Conservation (phyloP, 2,888 invertebrate species). For the Andrena fulva region DNA sequence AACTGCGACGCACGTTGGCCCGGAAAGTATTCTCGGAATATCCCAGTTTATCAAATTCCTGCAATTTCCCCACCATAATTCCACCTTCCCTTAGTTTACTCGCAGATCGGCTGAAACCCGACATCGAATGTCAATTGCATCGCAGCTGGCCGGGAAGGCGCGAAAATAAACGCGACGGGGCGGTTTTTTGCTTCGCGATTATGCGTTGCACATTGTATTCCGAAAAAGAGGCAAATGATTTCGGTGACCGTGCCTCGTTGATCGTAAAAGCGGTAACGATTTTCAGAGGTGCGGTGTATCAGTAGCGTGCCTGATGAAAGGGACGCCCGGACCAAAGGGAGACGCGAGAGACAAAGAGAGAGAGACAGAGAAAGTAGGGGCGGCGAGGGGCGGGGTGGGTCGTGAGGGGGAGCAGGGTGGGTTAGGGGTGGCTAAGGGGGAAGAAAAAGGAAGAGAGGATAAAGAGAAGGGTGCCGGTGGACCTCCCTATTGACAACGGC, state of each 20-base stretch:
- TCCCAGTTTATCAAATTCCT: no score
- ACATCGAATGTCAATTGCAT: no score
- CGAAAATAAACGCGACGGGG: no score
- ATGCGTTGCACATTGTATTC: no score
- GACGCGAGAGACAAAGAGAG: slow-evolving; percentile 10
- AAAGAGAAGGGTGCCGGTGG: slow-evolving; percentile 73
- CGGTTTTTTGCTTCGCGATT: no score
- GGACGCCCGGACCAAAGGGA: slow-evolving; percentile 30
- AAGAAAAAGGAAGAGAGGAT: slow-evolving; percentile 62
- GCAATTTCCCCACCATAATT: no score
- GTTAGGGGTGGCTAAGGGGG: slow-evolving; percentile 52
- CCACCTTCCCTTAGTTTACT: no score
- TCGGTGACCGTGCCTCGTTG: slow-evolving; percentile 9
- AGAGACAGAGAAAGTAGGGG: not conserved
- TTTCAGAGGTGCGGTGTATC: slow-evolving; percentile 56
- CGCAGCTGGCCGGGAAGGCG: no score
- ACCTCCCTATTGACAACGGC: slow-evolving; percentile 82
- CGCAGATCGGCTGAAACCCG: no score
- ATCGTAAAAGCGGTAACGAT: slow-evolving; percentile 46
- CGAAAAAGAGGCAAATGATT: not conserved
- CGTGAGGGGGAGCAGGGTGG: not conserved
- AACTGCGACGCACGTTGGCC: no score
- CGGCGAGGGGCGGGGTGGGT: not conserved
- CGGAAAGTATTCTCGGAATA: no score
- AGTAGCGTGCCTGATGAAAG: slow-evolving; percentile 52